phyloP scores from a whole-genome alignment of 2,888 invertebrate genomes.

The Caenorhabditis japonica region DNA sequence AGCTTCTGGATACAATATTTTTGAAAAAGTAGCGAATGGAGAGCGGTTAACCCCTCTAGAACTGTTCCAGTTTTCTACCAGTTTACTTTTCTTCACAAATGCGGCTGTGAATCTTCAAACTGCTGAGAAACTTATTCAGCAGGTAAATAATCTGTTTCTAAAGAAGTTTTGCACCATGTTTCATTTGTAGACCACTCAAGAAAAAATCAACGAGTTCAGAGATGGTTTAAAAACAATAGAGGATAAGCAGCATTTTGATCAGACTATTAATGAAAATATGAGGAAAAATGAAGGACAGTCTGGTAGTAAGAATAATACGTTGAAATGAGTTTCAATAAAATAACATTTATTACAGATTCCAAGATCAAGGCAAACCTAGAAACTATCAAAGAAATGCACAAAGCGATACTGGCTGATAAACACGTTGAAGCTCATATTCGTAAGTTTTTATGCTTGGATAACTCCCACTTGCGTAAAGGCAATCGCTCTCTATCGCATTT shows the following conservation, averaged over 20 bases:
- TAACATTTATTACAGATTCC: constrained; percentile 19
- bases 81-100: constrained; percentile 53
- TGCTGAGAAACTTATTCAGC: constrained; percentile 51
- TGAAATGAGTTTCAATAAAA: neutral
- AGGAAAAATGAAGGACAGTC: constrained; percentile 47
- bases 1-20: constrained; percentile 57
- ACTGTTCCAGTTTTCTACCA: constrained; percentile 55
- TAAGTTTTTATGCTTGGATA: constrained; percentile 14
- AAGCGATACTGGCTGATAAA: constrained; percentile 54
- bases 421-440: constrained; percentile 53
- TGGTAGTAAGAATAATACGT: constrained; percentile 22
- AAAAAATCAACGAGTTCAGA: constrained; percentile 47
- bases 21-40: constrained; percentile 56
- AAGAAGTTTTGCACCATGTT: no score
- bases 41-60: constrained; percentile 53
- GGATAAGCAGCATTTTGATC: constrained; percentile 48
- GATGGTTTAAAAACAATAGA: constrained; percentile 44
- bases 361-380: constrained; percentile 41
- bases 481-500: no score
- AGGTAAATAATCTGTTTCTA: constrained; percentile 9
- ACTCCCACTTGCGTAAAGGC: neutral
- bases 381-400: constrained; percentile 52
- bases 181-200: constrained; percentile 47
- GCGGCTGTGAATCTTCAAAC: constrained; percentile 55
- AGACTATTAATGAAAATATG: constrained; percentile 51